These are phyloP conservation scores for Myanophis thanlyinensis DNA, from an alignment of 2,113 vertebrate genomes.

Conservation along the genomic window DNA sequence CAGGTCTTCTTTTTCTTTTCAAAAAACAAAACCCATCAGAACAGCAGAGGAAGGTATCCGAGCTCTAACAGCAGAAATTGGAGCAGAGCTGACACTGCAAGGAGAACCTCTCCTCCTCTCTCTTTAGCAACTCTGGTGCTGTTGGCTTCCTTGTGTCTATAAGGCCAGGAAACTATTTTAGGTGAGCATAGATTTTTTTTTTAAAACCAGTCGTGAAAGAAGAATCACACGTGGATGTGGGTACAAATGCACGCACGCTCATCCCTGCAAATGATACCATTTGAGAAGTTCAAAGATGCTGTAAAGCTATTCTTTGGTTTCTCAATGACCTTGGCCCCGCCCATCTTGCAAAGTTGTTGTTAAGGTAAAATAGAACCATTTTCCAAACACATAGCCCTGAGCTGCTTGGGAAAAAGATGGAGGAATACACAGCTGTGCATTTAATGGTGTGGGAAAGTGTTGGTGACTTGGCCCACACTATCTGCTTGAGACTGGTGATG, in stretches of 20 bases:
- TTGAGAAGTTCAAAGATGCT: not conserved
- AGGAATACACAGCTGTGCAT: not conserved
- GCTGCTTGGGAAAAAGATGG: not conserved
- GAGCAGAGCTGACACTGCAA: not conserved
- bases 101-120: not conserved
- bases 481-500: not conserved
- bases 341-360: not conserved
- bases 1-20: not conserved
- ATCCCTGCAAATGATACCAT: not conserved
- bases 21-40: not conserved
- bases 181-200: not conserved
- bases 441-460: not conserved
- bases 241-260: not conserved
- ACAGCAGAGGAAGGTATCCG: not conserved
- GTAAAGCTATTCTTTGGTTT: not conserved
- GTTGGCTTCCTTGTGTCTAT: not conserved
- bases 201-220: not conserved
- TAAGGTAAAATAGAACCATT: not conserved
- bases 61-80: not conserved
- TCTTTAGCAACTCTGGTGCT: not conserved
- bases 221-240: not conserved
- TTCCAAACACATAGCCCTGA: not conserved
- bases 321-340: not conserved
- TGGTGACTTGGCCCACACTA: not conserved
- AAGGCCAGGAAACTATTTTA: not conserved